Evolutionary conservation across 2,113 vertebrate genomes (phyloP).

Genomic region (Nymphicus hollandicus): DNA sequence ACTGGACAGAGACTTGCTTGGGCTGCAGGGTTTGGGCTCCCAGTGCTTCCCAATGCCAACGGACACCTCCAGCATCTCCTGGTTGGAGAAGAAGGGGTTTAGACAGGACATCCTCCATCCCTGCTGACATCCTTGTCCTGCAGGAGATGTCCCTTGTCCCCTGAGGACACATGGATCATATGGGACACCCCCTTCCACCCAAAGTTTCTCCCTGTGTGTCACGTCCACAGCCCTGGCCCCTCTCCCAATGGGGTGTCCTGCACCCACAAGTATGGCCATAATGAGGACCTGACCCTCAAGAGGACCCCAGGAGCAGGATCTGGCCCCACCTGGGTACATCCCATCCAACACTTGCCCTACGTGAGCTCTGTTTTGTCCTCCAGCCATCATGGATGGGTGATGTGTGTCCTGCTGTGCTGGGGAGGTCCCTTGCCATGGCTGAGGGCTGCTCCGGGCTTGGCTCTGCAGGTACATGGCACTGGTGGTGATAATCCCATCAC

Average conservation of each 20-base stretch:
- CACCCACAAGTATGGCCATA: rapidly evolving
- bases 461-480: not conserved
- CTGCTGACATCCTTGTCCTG: not conserved
- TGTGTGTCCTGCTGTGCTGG: rapidly evolving
- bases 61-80: rapidly evolving
- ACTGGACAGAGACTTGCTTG: conserved; percentile 39
- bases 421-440: rapidly evolving
- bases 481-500: not conserved
- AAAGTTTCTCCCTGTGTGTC: not conserved
- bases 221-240: rapidly evolving
- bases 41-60: rapidly evolving
- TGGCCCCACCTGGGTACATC: not conserved
- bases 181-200: not conserved
- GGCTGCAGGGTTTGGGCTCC: conserved; percentile 10
- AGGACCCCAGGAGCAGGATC: not conserved
- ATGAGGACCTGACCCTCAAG: not conserved
- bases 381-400: rapidly evolving
- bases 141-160: not conserved
- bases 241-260: not conserved
- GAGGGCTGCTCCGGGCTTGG: not conserved
- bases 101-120: not conserved
- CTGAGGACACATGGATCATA: not conserved
- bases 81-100: not conserved
- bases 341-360: not conserved
- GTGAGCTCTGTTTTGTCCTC: not conserved